phyloP scores from a whole-genome alignment of 2,888 invertebrate species.

The Orgyia antiqua region DNA sequence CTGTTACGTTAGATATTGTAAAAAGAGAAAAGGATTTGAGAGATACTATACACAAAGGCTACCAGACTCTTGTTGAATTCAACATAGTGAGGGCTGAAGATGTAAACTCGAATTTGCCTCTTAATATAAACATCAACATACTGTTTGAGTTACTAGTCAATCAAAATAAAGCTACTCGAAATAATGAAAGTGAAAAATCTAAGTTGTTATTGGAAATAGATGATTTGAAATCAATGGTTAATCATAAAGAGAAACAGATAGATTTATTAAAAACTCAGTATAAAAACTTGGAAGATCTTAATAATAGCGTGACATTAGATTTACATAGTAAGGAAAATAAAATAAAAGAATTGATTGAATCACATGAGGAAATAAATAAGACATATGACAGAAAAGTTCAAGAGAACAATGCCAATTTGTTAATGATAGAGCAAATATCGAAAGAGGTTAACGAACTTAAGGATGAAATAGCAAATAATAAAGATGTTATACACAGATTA shows the following conservation, averaged over 20 bases:
- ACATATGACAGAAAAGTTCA: conserved; percentile 35
- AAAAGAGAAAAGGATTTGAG: conserved; percentile 45
- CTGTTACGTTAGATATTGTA: conserved; percentile 56
- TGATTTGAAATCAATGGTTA: conserved; percentile 28
- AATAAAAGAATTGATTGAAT: conserved; percentile 26
- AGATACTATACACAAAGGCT: conserved; percentile 37
- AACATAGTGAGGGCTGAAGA: conserved; percentile 34
- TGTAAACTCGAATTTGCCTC: conserved; percentile 32
- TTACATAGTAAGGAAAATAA: conserved; percentile 33
- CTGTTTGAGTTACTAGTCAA: conserved; percentile 41
- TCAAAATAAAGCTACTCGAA: conserved; percentile 14
- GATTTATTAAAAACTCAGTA: conserved; percentile 25
- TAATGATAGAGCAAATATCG: conserved; percentile 32
- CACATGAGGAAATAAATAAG: conserved; percentile 36
- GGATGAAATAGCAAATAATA: conserved; percentile 31
- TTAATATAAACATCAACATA: conserved; percentile 31
- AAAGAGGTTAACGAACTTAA: conserved; percentile 43
- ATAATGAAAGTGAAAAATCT: conserved; percentile 29
- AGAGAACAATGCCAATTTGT: conserved; percentile 38
- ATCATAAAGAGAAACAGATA: conserved; percentile 39
- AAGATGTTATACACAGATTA: conserved; percentile 31
- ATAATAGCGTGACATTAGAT: conserved; percentile 25
- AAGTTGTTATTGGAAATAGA: conserved; percentile 31
- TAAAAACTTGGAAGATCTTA: conserved; percentile 30
- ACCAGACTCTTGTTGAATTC: conserved; percentile 35